Conservation (phyloP, 1,140 invertebrate genomes). For the Ceratina australensis region DNA sequence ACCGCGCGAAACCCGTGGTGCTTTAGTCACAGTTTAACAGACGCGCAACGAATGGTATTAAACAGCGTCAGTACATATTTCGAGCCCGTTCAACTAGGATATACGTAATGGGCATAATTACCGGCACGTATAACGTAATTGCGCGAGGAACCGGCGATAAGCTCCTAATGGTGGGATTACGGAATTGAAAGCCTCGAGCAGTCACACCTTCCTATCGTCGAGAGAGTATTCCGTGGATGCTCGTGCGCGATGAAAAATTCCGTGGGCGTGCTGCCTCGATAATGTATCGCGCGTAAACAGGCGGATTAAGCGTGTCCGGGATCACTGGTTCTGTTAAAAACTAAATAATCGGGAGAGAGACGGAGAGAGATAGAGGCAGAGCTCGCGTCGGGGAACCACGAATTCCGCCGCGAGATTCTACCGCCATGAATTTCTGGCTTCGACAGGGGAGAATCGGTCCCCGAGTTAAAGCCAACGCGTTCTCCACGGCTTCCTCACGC, state of each 20-base stretch:
- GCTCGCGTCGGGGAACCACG: neutral
- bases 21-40: constrained; percentile 28
- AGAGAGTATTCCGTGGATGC: constrained; percentile 2
- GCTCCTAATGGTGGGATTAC: constrained; percentile 43
- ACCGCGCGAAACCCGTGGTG: neutral
- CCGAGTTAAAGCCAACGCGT: neutral
- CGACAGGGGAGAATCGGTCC: neutral
- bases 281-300: constrained; percentile 63
- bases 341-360: constrained; percentile 48
- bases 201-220: constrained; percentile 27
- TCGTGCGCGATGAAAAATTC: constrained; percentile 55
- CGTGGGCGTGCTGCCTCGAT: constrained; percentile 50
- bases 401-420: constrained; percentile 6
- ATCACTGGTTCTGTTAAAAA: constrained; percentile 48
- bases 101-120: constrained; percentile 30
- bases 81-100: constrained; percentile 8
- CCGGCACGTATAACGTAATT: constrained; percentile 23
- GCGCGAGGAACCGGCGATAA: constrained; percentile 36
- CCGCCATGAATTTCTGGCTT: constrained; percentile 26
- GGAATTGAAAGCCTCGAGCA: constrained; percentile 45
- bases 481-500: neutral
- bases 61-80: constrained; percentile 17
- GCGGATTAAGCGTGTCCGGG: constrained; percentile 56
- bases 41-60: neutral
- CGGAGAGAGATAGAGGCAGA: too few species aligned